Conservation (phyloP, 2,888 invertebrate species). For the Phengaris arion region DNA sequence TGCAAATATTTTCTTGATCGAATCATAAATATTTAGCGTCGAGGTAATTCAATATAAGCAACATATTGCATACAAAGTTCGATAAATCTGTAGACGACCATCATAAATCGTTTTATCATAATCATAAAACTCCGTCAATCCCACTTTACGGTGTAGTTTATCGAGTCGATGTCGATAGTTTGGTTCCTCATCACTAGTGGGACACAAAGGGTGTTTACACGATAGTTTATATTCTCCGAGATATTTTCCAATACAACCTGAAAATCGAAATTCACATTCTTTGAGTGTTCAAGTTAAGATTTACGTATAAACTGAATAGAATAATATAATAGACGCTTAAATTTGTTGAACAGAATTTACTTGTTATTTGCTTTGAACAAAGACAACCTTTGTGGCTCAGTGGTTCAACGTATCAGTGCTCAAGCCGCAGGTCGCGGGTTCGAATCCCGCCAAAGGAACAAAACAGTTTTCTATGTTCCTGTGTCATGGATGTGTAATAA, state of each 20-base stretch:
- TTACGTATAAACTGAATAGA: not conserved
- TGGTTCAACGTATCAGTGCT: too few species aligned
- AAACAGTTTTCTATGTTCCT: too few species aligned
- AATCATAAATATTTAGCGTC: constrained; percentile 8
- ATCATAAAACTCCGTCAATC: constrained; percentile 39
- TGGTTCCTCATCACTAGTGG: constrained; percentile 45
- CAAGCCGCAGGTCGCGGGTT: too few species aligned
- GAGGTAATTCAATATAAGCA: constrained; percentile 11
- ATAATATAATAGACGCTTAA: not conserved
- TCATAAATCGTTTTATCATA: constrained; percentile 39
- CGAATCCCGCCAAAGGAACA: too few species aligned
- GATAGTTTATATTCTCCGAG: constrained; percentile 55
- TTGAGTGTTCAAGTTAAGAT: not conserved
- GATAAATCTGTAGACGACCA: constrained; percentile 29
- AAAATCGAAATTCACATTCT: constrained; percentile 7
- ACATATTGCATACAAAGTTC: constrained; percentile 21
- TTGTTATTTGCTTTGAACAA: too few species aligned
- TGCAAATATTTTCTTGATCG: constrained; percentile 14
- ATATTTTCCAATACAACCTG: constrained; percentile 39
- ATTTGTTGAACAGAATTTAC: not conserved
- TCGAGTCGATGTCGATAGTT: constrained; percentile 42
- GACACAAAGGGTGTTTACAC: constrained; percentile 56
- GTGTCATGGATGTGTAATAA: too few species aligned
- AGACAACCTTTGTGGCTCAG: too few species aligned
- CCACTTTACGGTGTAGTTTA: constrained; percentile 39